Evolutionary conservation across 2,797 vertebrate genomes (phyloP).

Genomic region (Lerista edwardsae): DNA sequence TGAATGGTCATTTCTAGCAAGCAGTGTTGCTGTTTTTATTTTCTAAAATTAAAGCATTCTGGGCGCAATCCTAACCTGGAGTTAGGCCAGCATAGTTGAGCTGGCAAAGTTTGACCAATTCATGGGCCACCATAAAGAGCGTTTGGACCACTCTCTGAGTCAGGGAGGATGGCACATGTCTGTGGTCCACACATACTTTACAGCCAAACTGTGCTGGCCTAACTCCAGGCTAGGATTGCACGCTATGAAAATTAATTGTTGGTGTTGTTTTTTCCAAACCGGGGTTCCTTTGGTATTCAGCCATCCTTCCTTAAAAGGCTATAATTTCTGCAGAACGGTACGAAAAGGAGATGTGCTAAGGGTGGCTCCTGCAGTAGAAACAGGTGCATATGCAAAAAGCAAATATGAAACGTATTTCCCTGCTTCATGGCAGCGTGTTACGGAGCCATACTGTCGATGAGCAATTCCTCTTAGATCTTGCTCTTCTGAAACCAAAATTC

Average conservation of each 20-base stretch:
- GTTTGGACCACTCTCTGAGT: too few species aligned
- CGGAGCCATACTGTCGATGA: slow-evolving; percentile 21
- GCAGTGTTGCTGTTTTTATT: not conserved
- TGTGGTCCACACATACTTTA: too few species aligned
- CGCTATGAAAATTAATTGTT: too few species aligned
- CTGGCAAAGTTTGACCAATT: too few species aligned
- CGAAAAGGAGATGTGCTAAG: not conserved
- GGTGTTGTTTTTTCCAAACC: not conserved
- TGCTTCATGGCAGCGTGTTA: not conserved
- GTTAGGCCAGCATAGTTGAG: too few species aligned
- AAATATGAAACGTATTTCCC: not conserved
- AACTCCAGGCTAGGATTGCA: too few species aligned
- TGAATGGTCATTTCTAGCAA: not conserved
- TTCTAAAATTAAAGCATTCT: not conserved
- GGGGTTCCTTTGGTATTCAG: not conserved
- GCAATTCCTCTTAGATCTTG: not conserved
- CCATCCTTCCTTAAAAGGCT: not conserved
- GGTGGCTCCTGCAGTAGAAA: not conserved
- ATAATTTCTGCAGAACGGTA: not conserved
- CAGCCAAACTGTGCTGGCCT: too few species aligned
- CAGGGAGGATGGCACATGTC: too few species aligned
- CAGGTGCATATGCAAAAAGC: not conserved
- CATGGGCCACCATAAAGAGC: too few species aligned
- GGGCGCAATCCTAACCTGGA: too few species aligned
- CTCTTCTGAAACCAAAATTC: slow-evolving; percentile 5